phyloP scores from a whole-genome alignment of 2,888 invertebrate species.

The Thysanoteuthis rhombus region DNA sequence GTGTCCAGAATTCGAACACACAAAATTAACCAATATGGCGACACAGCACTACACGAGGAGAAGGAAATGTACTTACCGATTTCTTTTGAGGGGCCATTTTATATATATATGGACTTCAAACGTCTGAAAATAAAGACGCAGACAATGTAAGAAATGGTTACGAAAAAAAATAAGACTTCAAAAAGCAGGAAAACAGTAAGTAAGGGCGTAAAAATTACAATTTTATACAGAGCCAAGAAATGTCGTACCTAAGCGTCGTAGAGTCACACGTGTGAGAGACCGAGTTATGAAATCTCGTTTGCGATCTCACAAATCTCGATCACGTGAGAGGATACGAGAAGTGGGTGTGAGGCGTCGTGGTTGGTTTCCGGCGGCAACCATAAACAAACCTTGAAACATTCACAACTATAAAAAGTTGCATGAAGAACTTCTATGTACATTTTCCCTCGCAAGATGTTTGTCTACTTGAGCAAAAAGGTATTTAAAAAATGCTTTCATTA shows the following conservation, averaged over 20 bases:
- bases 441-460: constrained; percentile 49
- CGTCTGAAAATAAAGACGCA: neutral
- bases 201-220: neutral
- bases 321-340: neutral
- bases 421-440: too few species aligned
- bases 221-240: neutral
- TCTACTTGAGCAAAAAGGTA: constrained; percentile 79
- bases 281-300: neutral
- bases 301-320: neutral
- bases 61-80: constrained; percentile 43
- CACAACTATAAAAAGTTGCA: too few species aligned
- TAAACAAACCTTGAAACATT: too few species aligned
- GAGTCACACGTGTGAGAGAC: neutral
- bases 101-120: constrained; percentile 14
- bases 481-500: constrained; percentile 1
- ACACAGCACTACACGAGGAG: neutral
- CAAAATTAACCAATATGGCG: constrained; percentile 17
- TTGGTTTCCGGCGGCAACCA: too few species aligned
- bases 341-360: too few species aligned
- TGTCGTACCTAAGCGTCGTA: neutral
- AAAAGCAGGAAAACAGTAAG: neutral
- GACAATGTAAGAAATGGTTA: neutral
- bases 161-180: neutral
- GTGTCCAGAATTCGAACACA: neutral
- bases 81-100: constrained; percentile 56